Evolutionary conservation across 2,797 vertebrate genomes (phyloP).

Genomic region (Melanogrammus aeglefinus): DNA sequence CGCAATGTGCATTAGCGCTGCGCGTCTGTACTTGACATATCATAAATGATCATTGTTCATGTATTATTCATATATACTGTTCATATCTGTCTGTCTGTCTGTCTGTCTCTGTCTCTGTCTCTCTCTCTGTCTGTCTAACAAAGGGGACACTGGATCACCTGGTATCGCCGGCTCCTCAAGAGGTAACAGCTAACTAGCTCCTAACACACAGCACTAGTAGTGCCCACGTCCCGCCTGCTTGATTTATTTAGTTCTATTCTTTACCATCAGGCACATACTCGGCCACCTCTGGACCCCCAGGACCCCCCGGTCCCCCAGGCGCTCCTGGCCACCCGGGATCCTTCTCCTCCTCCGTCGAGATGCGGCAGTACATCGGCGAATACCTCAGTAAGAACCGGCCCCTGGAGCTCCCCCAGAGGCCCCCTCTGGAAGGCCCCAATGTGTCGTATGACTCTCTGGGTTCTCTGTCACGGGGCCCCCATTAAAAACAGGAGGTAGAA

Average conservation of each 20-base stretch:
- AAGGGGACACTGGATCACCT: constrained; percentile 71
- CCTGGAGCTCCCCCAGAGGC: neutral
- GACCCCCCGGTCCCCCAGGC: constrained; percentile 74
- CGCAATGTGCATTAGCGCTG: no score
- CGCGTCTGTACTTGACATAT: neutral
- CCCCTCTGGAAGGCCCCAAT: neutral
- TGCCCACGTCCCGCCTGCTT: neutral
- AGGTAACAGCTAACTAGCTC: constrained; percentile 59
- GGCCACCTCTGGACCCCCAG: constrained; percentile 68
- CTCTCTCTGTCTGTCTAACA: neutral
- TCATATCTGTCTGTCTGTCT: neutral
- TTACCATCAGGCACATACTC: constrained; percentile 43
- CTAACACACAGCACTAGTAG: neutral
- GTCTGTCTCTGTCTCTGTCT: neutral
- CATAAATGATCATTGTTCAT: neutral
- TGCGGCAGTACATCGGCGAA: constrained; percentile 83
- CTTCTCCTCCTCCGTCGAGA: constrained; percentile 68
- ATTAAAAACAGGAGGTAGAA: no score
- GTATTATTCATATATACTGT: neutral
- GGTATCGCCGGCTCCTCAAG: constrained; percentile 77
- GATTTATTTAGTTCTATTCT: neutral
- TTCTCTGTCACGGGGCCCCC: no score
- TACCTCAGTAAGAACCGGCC: constrained; percentile 83
- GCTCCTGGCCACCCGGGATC: constrained; percentile 56
- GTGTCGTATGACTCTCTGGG: no score